Base-by-base conservation (phyloP, 2,888 invertebrate genomes). In the Flabesymbios commensalis region DNA sequence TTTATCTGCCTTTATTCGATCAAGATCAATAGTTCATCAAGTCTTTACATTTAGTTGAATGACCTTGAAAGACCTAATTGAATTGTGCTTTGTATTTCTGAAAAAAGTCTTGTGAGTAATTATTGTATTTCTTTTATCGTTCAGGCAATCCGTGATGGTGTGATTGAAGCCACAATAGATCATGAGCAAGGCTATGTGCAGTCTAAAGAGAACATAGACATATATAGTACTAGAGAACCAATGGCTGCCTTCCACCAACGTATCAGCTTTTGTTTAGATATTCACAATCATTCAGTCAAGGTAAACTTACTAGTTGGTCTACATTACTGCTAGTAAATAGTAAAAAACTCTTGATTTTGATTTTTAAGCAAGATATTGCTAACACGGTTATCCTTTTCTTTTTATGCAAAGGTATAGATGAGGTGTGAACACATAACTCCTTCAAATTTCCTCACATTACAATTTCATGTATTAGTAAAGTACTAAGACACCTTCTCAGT, bases 231-330 rank as follows among this genome's bases (percentile, higher is more conserved):
- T 0, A 88, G 93, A 68, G 97, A 98, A 81, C 98, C 98, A 0
- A 91, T 96, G 78, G 85, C 94, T 66, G 95, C 96, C 61, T 97
- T 97, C 85, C 95, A 97, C 85, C 93, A 97, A 82, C 88, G 98
- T 74, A 97, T 98, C 75, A 91, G 92, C 1, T 99, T 99, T 83
- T 99, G 99, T 78, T 86, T 99, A 69, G 95, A 98, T 83, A 88
- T 99, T 71, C 97, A 99, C 80, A 98, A 99, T 83, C 96, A 97
- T 84, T 97, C 97, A 84, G 97, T 99, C 29, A 64, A 99, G 79
- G 84, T 84, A 59, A 67, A 66, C 57, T 7, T 33, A 22, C 17
- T 39, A 14, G 10, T 14, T 14, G 17, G 39, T 39, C 10, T 10
- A 39, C 10, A 14, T 17, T 17, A 39, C 10, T 39, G 17, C 17